Percentiles rank a stretch among this genome's conserved stretches.
Evolutionary conservation across 1,140 invertebrate genomes (phyloP).

Genomic region (Plutomurus gul): DNA sequence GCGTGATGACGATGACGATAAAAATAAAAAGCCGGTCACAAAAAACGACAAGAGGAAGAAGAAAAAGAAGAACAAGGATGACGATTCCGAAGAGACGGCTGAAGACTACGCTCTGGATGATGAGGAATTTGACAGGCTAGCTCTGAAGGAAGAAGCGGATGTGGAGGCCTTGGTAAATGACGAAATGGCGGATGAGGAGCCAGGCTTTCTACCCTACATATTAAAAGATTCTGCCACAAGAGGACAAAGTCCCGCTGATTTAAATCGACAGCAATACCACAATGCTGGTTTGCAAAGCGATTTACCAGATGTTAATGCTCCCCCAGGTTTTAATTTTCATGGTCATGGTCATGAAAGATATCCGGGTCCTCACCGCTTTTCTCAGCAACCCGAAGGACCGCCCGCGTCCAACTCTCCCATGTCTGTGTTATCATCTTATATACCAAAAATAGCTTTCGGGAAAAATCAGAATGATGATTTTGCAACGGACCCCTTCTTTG

Average conservation of each 20-base stretch:
- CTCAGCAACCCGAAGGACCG: background rate
- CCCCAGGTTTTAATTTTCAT: no score
- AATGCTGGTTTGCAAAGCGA: no score
- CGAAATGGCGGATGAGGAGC: slow-evolving; percentile 42
- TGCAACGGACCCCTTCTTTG: slow-evolving; percentile 49
- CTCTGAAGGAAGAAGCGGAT: slow-evolving; percentile 31
- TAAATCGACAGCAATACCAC: no score
- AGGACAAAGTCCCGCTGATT: no score
- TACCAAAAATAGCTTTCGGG: slow-evolving; percentile 3
- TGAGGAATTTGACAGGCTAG: slow-evolving; percentile 27
- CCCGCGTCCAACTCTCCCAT: background rate
- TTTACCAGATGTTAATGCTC: no score
- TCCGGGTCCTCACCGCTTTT: background rate
- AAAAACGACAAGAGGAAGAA: background rate
- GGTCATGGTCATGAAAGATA: no score
- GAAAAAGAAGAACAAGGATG: background rate
- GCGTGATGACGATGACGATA: slow-evolving; percentile 25
- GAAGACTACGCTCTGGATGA: slow-evolving; percentile 25
- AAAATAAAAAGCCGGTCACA: background rate
- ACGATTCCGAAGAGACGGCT: slow-evolving; percentile 28
- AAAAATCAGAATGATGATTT: slow-evolving; percentile 32
- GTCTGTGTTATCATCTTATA: slow-evolving; percentile 21
- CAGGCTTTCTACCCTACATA: slow-evolving; percentile 30
- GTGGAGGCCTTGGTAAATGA: slow-evolving; percentile 41
- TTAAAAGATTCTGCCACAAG: slow-evolving; percentile 14